Conservation (phyloP, 2,113 vertebrate species). For the Zosterops borbonicus region DNA sequence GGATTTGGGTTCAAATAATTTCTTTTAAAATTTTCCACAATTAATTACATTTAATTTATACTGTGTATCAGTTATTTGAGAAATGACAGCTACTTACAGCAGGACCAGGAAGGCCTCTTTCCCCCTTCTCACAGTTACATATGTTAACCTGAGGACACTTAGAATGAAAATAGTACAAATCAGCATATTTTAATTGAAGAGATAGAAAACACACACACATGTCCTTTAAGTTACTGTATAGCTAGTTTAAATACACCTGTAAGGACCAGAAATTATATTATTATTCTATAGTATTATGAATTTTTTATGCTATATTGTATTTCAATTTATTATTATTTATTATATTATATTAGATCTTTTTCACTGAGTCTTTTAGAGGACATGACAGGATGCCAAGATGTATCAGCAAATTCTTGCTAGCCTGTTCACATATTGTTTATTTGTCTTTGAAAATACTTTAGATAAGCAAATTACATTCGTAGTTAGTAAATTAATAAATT, state of each 20-base stretch:
- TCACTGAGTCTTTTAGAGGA: not conserved
- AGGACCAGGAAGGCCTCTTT: slow-evolving; percentile 81
- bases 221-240: not conserved
- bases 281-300: not conserved
- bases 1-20: not conserved
- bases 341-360: not conserved
- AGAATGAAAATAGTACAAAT: slow-evolving; percentile 36
- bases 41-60: not conserved
- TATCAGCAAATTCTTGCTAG: not conserved
- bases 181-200: not conserved
- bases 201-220: not conserved
- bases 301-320: too few species aligned
- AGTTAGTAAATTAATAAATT: not conserved
- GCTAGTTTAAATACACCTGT: not conserved
- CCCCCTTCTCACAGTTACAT: slow-evolving; percentile 88
- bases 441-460: not conserved
- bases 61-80: not conserved
- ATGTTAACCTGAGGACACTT: slow-evolving; percentile 82
- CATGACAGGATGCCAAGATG: accelerated
- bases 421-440: not conserved
- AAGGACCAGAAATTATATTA: not conserved
- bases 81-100: slow-evolving; percentile 78
- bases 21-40: not conserved
- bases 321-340: not conserved
- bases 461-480: not conserved